phyloP scores from a whole-genome alignment of 2,113 vertebrate genomes.

The Semicossyphus pulcher region DNA sequence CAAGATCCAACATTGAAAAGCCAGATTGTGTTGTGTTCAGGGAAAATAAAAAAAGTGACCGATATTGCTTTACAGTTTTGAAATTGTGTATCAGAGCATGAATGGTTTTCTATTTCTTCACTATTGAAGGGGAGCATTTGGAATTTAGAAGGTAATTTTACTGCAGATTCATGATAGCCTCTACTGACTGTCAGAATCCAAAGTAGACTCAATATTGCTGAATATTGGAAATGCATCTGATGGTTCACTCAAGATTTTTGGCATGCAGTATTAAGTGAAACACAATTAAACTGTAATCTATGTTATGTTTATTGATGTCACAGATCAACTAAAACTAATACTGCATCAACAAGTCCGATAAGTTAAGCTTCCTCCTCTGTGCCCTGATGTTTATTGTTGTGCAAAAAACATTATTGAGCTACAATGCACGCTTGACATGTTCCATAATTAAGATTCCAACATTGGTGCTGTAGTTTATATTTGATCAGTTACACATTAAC shows the following conservation, averaged over 20 bases:
- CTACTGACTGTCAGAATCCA: not conserved
- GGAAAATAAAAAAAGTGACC: constrained; percentile 34
- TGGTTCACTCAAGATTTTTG: not conserved
- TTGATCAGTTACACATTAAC: too few species aligned
- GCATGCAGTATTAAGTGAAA: not conserved
- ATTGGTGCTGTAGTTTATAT: too few species aligned
- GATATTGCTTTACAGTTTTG: constrained; percentile 31
- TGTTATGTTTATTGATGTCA: too few species aligned
- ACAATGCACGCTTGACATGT: not conserved
- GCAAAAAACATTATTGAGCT: not conserved
- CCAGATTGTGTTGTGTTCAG: constrained; percentile 21
- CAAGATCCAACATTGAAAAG: constrained; percentile 12
- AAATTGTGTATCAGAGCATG: constrained; percentile 6
- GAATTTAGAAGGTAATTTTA: not conserved
- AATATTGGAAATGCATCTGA: not conserved
- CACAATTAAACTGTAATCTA: too few species aligned
- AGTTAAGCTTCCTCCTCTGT: too few species aligned
- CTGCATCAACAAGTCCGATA: too few species aligned
- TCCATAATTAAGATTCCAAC: not conserved
- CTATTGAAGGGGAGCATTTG: not conserved
- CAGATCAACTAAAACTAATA: too few species aligned
- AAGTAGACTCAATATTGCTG: constrained; percentile 1
- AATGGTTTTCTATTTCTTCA: constrained; percentile 10
- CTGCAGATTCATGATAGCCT: constrained; percentile 4
- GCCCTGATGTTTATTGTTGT: not conserved